Evolutionary conservation across 2,888 invertebrate species (phyloP).

Genomic region (Oligia strigilis): DNA sequence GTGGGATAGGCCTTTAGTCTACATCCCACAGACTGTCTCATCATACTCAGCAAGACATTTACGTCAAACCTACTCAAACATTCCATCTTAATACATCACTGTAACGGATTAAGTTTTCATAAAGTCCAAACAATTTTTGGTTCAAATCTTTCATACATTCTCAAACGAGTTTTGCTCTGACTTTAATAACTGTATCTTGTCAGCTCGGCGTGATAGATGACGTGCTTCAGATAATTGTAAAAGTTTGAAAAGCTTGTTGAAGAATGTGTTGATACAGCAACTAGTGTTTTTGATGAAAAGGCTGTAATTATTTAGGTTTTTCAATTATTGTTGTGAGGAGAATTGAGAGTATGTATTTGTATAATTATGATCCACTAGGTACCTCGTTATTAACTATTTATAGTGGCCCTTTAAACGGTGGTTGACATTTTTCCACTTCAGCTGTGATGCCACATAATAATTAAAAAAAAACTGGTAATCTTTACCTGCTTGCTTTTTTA

Average conservation of each 20-base stretch:
- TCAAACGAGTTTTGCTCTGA: conserved; percentile 31
- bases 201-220: conserved; percentile 42
- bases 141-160: conserved; percentile 54
- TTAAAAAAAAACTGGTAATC: too few relatives aligned
- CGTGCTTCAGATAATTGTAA: conserved; percentile 30
- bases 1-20: not conserved
- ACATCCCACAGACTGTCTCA: not conserved
- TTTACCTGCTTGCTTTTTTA: too few relatives aligned
- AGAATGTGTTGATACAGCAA: conserved; percentile 17
- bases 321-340: not conserved
- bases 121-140: conserved; percentile 50
- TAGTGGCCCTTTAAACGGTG: too few relatives aligned
- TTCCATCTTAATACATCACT: conserved; percentile 56
- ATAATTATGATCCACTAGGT: not conserved
- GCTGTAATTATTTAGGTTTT: not conserved
- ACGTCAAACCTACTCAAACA: conserved; percentile 45
- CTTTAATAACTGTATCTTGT: conserved; percentile 47
- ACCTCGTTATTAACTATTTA: too few relatives aligned
- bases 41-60: conserved; percentile 1
- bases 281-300: conserved; percentile 18
- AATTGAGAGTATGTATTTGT: not conserved
- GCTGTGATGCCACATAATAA: too few relatives aligned
- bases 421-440: too few relatives aligned
- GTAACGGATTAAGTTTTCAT: conserved; percentile 44
- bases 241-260: conserved; percentile 24